Conservation (phyloP, 2,888 invertebrate genomes). For the Dorcus hopei region DNA sequence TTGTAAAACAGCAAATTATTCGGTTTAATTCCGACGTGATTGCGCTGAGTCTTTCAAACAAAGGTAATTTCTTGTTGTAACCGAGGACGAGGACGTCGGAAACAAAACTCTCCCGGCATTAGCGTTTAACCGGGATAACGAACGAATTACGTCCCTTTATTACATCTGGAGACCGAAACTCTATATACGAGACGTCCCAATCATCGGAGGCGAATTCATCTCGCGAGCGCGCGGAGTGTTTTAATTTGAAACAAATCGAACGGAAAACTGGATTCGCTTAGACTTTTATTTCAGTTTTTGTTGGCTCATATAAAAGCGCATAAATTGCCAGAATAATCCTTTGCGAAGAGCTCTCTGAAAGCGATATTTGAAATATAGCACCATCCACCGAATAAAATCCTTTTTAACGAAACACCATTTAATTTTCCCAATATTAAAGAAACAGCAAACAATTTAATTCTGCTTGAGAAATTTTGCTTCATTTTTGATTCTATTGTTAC, state of each 20-base stretch:
- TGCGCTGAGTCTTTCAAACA: background rate
- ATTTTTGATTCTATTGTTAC: too few relatives aligned
- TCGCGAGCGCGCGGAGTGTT: background rate
- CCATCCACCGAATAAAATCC: too few relatives aligned
- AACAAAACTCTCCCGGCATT: background rate
- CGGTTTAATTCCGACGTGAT: too few relatives aligned
- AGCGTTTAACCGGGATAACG: background rate
- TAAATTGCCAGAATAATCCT: background rate
- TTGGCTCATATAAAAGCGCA: background rate
- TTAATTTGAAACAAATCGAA: constrained; percentile 2
- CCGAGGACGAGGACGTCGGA: background rate
- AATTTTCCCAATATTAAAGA: too few relatives aligned
- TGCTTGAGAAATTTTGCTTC: too few relatives aligned
- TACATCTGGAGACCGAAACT: background rate
- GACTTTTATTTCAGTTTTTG: background rate
- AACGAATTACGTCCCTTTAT: background rate
- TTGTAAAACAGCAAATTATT: too few relatives aligned
- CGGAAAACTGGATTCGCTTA: background rate
- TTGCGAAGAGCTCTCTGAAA: background rate
- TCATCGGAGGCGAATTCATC: background rate
- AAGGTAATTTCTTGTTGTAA: background rate
- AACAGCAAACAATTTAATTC: too few relatives aligned
- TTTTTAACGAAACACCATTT: too few relatives aligned
- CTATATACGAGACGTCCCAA: background rate
- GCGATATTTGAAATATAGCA: too few relatives aligned